These are phyloP conservation scores for Halcyon malimbica DNA, from an alignment of 2,113 vertebrate genomes.

Conservation along the genomic window DNA sequence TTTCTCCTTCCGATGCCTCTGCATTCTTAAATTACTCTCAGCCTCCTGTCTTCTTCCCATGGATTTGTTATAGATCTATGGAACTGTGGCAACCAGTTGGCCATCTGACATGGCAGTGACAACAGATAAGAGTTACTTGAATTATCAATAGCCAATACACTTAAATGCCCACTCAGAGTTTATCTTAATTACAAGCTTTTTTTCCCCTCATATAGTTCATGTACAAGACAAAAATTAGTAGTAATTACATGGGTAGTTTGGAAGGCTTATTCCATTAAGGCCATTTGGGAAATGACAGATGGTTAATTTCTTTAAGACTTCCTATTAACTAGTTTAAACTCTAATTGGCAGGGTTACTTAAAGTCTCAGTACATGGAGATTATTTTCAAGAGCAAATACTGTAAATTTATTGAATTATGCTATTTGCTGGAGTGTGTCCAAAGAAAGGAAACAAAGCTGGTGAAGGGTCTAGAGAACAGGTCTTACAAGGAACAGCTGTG, in stretches of 20 bases:
- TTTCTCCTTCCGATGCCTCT: background rate
- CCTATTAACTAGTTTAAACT: conserved; percentile 22
- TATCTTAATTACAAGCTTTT: background rate
- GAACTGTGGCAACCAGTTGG: background rate
- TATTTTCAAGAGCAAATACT: background rate
- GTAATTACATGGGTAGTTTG: background rate
- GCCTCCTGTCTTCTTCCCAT: background rate
- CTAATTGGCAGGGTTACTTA: conserved; percentile 13
- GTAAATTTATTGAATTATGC: background rate
- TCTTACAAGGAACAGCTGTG: background rate
- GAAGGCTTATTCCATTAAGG: conserved; percentile 13
- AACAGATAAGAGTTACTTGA: background rate
- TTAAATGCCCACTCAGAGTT: background rate
- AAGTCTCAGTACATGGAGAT: background rate
- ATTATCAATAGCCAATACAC: background rate
- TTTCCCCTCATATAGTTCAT: background rate
- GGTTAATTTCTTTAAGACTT: conserved; percentile 23
- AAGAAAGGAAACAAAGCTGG: background rate
- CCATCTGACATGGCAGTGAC: background rate
- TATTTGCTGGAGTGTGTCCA: background rate
- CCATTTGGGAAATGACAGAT: conserved; percentile 25
- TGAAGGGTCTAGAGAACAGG: background rate
- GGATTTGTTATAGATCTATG: background rate
- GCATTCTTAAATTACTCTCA: background rate
- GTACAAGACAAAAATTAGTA: conserved; percentile 8